Evolutionary conservation across 1,140 invertebrate genomes (phyloP).

Genomic region (Limonius californicus): DNA sequence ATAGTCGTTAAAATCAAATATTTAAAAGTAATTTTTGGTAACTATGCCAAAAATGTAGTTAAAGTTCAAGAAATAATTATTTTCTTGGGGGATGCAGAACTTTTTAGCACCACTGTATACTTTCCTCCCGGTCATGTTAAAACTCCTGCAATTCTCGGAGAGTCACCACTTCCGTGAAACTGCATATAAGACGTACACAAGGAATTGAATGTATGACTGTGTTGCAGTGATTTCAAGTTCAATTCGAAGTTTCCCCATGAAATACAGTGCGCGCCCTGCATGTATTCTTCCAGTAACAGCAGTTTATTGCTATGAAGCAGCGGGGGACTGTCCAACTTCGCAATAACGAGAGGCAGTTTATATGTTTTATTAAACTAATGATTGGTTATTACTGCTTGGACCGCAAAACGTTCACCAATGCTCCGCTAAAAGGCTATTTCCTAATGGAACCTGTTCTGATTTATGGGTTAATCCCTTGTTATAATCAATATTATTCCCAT

Average conservation of each 20-base stretch:
- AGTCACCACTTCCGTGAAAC: too few species aligned
- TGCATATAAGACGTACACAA: too few species aligned
- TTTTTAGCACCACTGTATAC: too few species aligned
- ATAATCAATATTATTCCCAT: too few species aligned
- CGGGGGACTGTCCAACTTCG: constrained; percentile 1
- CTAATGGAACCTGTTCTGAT: not conserved
- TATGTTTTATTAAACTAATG: constrained; percentile 12
- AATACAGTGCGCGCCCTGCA: not conserved
- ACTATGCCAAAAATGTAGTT: too few species aligned
- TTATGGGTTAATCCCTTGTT: not conserved
- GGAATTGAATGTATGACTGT: too few species aligned
- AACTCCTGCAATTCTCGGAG: too few species aligned
- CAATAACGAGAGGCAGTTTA: constrained; percentile 6
- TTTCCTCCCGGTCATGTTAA: too few species aligned
- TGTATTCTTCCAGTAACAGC: not conserved
- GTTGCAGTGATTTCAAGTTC: not conserved
- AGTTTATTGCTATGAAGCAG: constrained; percentile 4
- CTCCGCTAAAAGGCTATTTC: not conserved
- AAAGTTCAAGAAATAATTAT: too few species aligned
- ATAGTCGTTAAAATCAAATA: too few species aligned
- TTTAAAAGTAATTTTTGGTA: too few species aligned
- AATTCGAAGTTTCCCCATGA: not conserved
- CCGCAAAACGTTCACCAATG: not conserved
- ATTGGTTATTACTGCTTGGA: constrained; percentile 1
- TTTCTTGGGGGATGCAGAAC: too few species aligned